Base-by-base conservation (phyloP, 1,140 invertebrate genomes). In the Drosophila nigromelanica region DNA sequence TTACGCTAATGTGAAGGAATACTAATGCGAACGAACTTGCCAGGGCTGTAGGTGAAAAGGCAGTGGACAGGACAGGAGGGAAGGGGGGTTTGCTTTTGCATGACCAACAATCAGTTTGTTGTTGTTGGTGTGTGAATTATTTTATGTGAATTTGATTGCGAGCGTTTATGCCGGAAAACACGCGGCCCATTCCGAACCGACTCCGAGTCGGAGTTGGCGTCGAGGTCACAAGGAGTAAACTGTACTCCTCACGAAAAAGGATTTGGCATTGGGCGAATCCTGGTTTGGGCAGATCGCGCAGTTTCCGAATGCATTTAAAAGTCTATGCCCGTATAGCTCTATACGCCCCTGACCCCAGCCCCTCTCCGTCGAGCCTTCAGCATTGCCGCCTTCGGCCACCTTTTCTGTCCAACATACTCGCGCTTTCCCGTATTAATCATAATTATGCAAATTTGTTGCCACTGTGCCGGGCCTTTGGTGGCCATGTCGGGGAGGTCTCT, bases 61-160 rank as follows among this genome's bases (percentile, higher is more conserved):
- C 21, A 2, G 21, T 7, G 45, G 21, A n/a, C 24, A 27, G 14
- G n/a, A 5, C 5, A 33, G 4, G 14, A 33, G 10, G 4, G 21
- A 2, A 15, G 18, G 10, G 40, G 8, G 7, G 15, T 14, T 35
- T 58, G 30, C 43, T 69, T 61, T 74, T 70, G 72, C 82, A 87
- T 86, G 64, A 79, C 82, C 82, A 87, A 48, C 74, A 86, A 86
- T 86, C 82, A 70, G 81, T 76, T 87, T 86, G 56, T 43, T 47
- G 64, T 42, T 60, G 50, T 54, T 74, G 54, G 15, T 85, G 83
- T 89, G 83, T 87, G 83, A 87, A 89, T 71, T 87, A 87, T 87
- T 87, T 87, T 79, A 87, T 83, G 82, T 83, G 77, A 81, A 89
- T 87, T 87, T 87, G 82, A 87, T 87, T 83, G 82, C 73, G 47